Conservation (phyloP, 2,888 invertebrate species). For the Idaea dimidiata region DNA sequence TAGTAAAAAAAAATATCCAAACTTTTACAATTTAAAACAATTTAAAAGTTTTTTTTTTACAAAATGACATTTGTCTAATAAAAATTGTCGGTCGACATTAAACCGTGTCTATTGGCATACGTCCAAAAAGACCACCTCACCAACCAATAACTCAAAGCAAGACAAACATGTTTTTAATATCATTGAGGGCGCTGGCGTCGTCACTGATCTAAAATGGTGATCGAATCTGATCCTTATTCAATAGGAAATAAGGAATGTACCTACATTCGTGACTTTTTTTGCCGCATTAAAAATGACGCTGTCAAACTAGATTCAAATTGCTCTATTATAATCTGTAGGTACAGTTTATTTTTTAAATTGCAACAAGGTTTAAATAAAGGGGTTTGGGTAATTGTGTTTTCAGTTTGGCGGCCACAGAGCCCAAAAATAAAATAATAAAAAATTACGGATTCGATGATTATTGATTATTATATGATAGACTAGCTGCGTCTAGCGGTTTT, state of each 20-base stretch:
- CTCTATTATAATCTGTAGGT: neutral
- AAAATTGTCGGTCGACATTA: neutral
- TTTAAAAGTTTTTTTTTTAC: neutral
- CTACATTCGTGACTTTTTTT: neutral
- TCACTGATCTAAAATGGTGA: neutral
- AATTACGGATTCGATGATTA: no score
- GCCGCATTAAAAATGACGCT: neutral
- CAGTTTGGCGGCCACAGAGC: no score
- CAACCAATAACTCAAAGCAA: neutral
- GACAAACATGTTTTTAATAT: neutral
- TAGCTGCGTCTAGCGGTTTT: no score
- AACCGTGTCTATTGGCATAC: neutral
- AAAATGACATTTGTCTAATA: slow-evolving; percentile 1
- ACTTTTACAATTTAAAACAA: no score
- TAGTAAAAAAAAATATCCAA: neutral
- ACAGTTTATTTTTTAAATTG: neutral
- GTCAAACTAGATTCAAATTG: neutral
- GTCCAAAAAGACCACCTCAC: neutral
- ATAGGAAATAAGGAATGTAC: neutral
- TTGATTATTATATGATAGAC: no score
- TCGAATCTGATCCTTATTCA: neutral
- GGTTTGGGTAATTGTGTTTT: neutral
- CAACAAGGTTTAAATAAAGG: neutral
- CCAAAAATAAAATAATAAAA: no score
- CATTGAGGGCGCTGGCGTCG: neutral